Evolutionary conservation across 2,888 invertebrate species (phyloP), one percentile per base, ranked within the genome.

Genomic region (Mythimna loreyi): DNA sequence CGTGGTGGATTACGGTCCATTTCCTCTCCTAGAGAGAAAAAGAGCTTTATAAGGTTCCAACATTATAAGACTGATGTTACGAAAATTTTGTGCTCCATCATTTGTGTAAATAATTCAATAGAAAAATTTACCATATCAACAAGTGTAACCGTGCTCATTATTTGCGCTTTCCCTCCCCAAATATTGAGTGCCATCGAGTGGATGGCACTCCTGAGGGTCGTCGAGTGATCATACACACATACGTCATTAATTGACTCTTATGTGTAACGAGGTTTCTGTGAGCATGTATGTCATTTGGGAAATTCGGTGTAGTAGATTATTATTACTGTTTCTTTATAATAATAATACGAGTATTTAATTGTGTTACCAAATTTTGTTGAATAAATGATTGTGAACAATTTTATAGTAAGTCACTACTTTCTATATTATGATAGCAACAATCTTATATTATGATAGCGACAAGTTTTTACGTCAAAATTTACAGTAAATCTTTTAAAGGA

Each of bases 111-210:
- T 36, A 8, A 43, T 50, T 0, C 21, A 11, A n/a, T 33, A 33
- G 21, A 7, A 55, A 72, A 47, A 56, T 19, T 50, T 23, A 36
- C 6, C 21, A 25, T 65, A 72, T 47, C 33, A 49, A 67, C 69
- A 82, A 45, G 36, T 50, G 75, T 75, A 68, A 61, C 40, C 50
- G 49, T 64, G 43, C 52, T 82, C 72, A 78, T 82, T 82, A 82
- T 80, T 81, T 80, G 83, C 65, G 70, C 78, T 69, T 80, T 75
- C 70, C 40, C 43, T 52, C 62, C 61, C 64, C 80, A 78, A 80
- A 82, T 78, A 80, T 78, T 53, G 75, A 82, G 80, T 8, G 72
- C 49, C 75, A 67, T 82, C 16, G 64, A 82, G 52, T 50, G 21
- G 19, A 82, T 80, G 25, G 71, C 53, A 21, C 83, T 82, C 33